Evolutionary conservation across 92 coral and sea anemone species (phyloP), one percentile per base, ranked within the genome.

Genomic region (Isaurus tuberculatus): DNA sequence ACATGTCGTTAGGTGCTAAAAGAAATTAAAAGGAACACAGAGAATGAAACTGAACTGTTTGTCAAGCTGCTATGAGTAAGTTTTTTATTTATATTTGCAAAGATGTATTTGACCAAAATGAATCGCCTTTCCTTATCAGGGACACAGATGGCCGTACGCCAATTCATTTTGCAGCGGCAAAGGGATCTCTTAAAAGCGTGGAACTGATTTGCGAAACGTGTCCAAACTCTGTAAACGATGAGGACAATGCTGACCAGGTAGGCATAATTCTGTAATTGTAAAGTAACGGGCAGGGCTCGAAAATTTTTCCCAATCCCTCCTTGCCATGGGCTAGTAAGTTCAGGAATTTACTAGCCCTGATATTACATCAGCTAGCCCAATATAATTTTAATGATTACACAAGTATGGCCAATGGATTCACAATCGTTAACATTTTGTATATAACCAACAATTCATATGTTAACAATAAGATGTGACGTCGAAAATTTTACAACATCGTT

Each of bases 201-300:
- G 95, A 93, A 70, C 64, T 93, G 46, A 91, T 93, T 55, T 89
- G 92, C 61, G 68, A 86, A 40, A 77, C 97, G 14, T 86, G 84
- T 53, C 84, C 95, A 19, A 89, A 81, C 87, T 91, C 92, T 33
- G 89, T 93, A 84, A 93, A 93, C 43, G 93, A 91, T 34, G 97
- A 93, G 70, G 97, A 93, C 63, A 93, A 93, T 84, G 86, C 93
- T 17, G 97, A 93, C 31, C 97, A 93, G 97, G 97, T 93, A 22
- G 70, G 19, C 27, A n/a, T n/a, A n/a, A n/a, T n/a, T n/a, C n/a
- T n/a, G n/a, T n/a, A n/a, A n/a, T n/a, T n/a, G n/a, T n/a, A n/a
- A n/a, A n/a, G n/a, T n/a, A n/a, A n/a, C n/a, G n/a, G 44, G 44
- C 40, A 65, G 40, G 72, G 42, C 36, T 65, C 72, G 72, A 65